Conservation (phyloP, 1,140 invertebrate genomes). For the Drosophila pectinifera region DNA sequence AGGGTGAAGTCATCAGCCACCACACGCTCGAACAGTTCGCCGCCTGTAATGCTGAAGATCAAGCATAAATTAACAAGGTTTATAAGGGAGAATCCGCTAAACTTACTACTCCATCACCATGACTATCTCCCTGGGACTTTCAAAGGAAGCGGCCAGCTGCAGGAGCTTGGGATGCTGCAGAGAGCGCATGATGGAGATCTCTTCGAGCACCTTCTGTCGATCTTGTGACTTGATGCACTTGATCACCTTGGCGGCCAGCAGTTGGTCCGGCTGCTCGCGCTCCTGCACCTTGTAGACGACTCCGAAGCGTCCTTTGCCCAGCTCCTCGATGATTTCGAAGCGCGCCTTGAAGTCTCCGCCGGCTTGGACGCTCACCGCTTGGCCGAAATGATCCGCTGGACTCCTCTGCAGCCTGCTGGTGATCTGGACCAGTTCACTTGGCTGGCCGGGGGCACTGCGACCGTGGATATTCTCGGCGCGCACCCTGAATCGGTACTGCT, state of each 20-base stretch:
- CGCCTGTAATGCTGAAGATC: constrained; percentile 92
- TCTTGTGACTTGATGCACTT: constrained; percentile 92
- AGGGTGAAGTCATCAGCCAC: constrained; percentile 96
- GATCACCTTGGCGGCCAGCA: constrained; percentile 96
- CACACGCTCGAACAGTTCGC: constrained; percentile 96
- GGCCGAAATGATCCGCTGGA: constrained; percentile 58
- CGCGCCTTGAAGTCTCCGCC: constrained; percentile 87
- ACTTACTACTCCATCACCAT: constrained; percentile 98
- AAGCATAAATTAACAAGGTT: not conserved
- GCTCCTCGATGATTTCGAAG: constrained; percentile 89
- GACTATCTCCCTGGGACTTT: constrained; percentile 93
- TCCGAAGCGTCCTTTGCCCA: constrained; percentile 94
- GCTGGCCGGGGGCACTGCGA: constrained; percentile 88
- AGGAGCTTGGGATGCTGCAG: constrained; percentile 96
- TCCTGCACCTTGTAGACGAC: constrained; percentile 91
- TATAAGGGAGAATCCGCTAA: not conserved
- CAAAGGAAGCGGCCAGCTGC: constrained; percentile 94
- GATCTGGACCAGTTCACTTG: constrained; percentile 75
- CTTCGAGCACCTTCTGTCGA: constrained; percentile 93
- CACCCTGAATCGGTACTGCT: constrained; percentile 90
- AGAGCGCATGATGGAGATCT: constrained; percentile 96
- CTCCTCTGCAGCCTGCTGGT: constrained; percentile 36
- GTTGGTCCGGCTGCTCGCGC: constrained; percentile 87
- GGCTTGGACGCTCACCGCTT: constrained; percentile 84
- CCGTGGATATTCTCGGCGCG: constrained; percentile 92